A percentile compares a stretch with the other conserved stretches of the same genome.
Conservation (phyloP, 92 coral and sea anemone species). For the Parazoanthus darwini region DNA sequence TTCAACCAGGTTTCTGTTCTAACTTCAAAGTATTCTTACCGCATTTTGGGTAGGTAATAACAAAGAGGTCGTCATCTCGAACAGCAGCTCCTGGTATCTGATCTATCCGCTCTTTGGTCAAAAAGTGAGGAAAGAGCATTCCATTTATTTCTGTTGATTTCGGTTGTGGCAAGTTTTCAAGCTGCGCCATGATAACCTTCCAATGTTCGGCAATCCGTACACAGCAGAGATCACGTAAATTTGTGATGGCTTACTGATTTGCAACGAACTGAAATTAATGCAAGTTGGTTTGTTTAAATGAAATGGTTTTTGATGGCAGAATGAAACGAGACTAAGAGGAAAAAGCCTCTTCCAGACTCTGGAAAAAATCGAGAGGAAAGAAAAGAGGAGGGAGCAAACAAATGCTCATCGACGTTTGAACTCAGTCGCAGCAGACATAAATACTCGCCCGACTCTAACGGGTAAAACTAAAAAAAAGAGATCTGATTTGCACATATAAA, state of each 20-base stretch:
- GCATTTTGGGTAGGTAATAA: constrained; percentile 13
- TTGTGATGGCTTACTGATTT: neutral
- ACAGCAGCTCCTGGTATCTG: constrained; percentile 18
- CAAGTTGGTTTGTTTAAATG: neutral
- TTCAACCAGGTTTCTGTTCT: no score
- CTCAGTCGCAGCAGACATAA: no score
- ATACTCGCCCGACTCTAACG: no score
- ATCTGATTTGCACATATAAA: no score
- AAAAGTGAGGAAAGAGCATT: constrained; percentile 24
- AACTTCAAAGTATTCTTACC: neutral
- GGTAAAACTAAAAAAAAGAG: no score
- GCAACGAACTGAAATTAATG: neutral
- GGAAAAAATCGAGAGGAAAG: no score
- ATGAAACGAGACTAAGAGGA: no score
- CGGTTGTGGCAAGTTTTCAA: neutral
- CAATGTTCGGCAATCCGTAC: neutral
- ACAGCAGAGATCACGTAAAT: neutral
- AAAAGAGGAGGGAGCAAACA: no score
- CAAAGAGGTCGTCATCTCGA: constrained; percentile 2
- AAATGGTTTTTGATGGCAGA: no score
- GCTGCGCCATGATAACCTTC: neutral
- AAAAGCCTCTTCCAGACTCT: no score
- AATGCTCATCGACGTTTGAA: no score
- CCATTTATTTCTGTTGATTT: constrained; percentile 10
- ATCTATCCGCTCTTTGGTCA: constrained; percentile 10